phyloP scores from a whole-genome alignment of 2,888 invertebrate species.

The Tetheella fluctuosa region DNA sequence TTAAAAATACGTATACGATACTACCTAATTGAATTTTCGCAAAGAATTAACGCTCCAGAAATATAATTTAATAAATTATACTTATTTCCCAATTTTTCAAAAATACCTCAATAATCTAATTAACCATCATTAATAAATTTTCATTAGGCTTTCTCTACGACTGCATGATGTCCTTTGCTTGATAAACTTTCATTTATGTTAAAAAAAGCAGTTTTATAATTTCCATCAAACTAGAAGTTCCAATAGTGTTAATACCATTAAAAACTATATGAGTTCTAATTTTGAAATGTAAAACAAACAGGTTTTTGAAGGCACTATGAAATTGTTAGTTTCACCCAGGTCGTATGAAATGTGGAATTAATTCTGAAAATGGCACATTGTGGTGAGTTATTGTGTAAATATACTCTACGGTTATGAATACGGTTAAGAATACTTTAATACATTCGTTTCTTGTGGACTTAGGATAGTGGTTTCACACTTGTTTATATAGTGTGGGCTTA shows the following conservation, averaged over 20 bases:
- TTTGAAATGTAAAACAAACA: conserved; percentile 8
- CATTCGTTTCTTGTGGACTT: neutral
- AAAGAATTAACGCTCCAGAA: too few relatives aligned
- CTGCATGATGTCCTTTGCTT: too few relatives aligned
- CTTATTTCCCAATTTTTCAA: too few relatives aligned
- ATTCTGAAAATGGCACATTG: conserved; percentile 10
- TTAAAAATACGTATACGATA: too few relatives aligned
- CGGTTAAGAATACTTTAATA: neutral
- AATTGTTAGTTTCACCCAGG: neutral
- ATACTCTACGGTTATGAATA: neutral
- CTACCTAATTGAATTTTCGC: too few relatives aligned
- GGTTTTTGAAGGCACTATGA: neutral
- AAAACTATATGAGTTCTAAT: neutral
- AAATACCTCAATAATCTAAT: too few relatives aligned
- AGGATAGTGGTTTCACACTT: neutral
- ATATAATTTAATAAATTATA: too few relatives aligned
- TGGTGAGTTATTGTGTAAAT: neutral
- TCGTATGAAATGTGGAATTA: conserved; percentile 2
- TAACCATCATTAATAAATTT: too few relatives aligned
- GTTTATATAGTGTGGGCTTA: neutral
- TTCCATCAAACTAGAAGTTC: neutral
- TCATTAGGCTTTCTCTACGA: too few relatives aligned
- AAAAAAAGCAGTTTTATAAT: neutral
- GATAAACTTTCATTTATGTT: too few relatives aligned
- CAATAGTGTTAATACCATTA: neutral